These are phyloP conservation scores for Eilema sororculum DNA, from an alignment of 2,888 invertebrate genomes.

Conservation along the genomic window DNA sequence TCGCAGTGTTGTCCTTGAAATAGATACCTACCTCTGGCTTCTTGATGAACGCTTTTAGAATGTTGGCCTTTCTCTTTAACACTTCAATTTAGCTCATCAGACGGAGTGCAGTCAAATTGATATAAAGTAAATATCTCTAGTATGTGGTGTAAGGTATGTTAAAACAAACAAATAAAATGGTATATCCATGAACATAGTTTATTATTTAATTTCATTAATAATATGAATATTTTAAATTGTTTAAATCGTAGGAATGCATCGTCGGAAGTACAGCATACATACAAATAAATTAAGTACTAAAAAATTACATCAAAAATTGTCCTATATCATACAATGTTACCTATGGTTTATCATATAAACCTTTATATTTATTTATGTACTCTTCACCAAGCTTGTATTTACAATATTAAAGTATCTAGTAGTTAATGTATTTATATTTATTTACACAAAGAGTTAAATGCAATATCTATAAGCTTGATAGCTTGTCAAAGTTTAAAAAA, in stretches of 20 bases:
- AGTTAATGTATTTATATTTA: constrained; percentile 53
- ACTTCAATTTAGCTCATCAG: not conserved
- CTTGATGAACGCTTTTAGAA: too few species aligned
- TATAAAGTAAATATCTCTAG: not conserved
- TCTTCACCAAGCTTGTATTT: constrained; percentile 71
- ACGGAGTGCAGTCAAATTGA: not conserved
- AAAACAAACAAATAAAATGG: constrained; percentile 45
- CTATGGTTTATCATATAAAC: constrained; percentile 82
- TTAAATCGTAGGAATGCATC: constrained; percentile 83
- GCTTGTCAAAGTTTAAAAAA: constrained; percentile 28
- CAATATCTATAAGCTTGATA: constrained; percentile 57
- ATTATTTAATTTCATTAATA: constrained; percentile 64
- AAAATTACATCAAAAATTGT: constrained; percentile 68
- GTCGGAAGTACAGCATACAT: constrained; percentile 74
- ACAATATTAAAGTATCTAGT: constrained; percentile 59
- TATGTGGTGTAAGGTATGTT: constrained; percentile 17
- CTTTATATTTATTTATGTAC: constrained; percentile 67
- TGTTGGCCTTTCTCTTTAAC: not conserved
- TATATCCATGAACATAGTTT: constrained; percentile 78
- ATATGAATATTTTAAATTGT: constrained; percentile 76
- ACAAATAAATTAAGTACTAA: constrained; percentile 85
- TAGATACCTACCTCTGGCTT: too few species aligned
- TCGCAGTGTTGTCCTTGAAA: too few species aligned
- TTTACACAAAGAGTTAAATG: constrained; percentile 69
- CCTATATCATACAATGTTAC: constrained; percentile 70